Conservation (phyloP, 2,888 invertebrate species). For the Macaria liturata region DNA sequence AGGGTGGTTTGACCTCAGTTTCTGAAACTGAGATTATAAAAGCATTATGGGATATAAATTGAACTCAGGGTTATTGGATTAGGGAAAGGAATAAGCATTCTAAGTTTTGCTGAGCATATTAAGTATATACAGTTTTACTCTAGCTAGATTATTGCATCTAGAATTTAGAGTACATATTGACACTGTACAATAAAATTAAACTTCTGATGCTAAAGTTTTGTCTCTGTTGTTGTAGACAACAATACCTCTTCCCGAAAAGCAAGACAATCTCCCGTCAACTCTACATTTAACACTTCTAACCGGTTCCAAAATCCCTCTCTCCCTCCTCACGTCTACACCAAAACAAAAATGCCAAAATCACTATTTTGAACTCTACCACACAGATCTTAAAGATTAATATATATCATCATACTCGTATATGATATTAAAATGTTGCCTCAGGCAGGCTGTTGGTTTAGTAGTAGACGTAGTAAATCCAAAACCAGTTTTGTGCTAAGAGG, state of each 20-base stretch:
- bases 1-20: constrained; percentile 17
- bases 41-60: background rate
- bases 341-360: constrained; percentile 26
- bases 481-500: constrained; percentile 70
- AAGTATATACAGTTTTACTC: too few relatives aligned
- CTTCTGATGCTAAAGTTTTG: too few relatives aligned
- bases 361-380: constrained; percentile 28
- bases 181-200: too few relatives aligned
- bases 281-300: constrained; percentile 51
- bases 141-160: too few relatives aligned
- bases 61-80: too few relatives aligned
- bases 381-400: constrained; percentile 18
- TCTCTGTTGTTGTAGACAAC: too few relatives aligned
- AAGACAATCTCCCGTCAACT: constrained; percentile 1
- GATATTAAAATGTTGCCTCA: constrained; percentile 10
- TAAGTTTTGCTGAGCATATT: too few relatives aligned
- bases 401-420: constrained; percentile 8
- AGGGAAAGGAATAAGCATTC: too few relatives aligned
- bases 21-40: constrained; percentile 1
- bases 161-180: too few relatives aligned
- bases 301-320: constrained; percentile 51
- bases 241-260: too few relatives aligned
- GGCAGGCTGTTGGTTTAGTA: constrained; percentile 56
- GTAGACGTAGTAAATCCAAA: constrained; percentile 75
- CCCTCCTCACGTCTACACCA: constrained; percentile 29